Conservation (phyloP, 1,140 invertebrate genomes). For the Apis laboriosa region DNA sequence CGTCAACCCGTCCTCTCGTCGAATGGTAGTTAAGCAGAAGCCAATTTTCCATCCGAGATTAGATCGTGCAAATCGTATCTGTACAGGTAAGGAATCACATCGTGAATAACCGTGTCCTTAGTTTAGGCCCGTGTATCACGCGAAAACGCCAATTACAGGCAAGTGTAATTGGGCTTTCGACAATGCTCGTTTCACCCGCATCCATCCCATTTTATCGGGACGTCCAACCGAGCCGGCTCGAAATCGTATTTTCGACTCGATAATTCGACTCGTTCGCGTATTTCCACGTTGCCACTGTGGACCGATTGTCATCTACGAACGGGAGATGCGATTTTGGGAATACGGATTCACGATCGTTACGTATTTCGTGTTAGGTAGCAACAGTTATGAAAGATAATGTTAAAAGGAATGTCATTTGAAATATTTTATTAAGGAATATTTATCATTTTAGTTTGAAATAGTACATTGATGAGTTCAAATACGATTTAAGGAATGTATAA, state of each 20-base stretch:
- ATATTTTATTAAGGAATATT: too few relatives aligned
- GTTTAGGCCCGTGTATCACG: constrained; percentile 9
- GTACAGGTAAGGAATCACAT: constrained; percentile 24
- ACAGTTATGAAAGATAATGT: too few relatives aligned
- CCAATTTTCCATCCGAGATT: constrained; percentile 40
- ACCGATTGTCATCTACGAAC: background rate
- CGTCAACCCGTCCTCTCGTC: constrained; percentile 20
- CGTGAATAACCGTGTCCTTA: constrained; percentile 29
- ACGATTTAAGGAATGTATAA: too few relatives aligned
- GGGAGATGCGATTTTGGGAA: background rate
- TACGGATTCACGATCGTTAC: too few relatives aligned
- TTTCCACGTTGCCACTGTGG: background rate
- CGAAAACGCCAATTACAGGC: constrained; percentile 38
- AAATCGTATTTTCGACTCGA: background rate
- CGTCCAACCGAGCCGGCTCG: too few relatives aligned
- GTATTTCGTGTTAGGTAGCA: too few relatives aligned
- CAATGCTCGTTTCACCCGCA: constrained; percentile 8
- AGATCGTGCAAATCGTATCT: constrained; percentile 40
- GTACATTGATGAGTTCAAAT: too few relatives aligned
- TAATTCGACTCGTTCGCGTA: background rate
- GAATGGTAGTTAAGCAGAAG: constrained; percentile 28
- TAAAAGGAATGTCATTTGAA: too few relatives aligned
- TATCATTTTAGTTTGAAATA: too few relatives aligned
- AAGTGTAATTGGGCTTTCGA: constrained; percentile 1
- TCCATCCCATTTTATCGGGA: background rate